These are phyloP conservation scores for Philereme vetulata DNA, from an alignment of 2,888 invertebrate genomes.

Conservation along the genomic window DNA sequence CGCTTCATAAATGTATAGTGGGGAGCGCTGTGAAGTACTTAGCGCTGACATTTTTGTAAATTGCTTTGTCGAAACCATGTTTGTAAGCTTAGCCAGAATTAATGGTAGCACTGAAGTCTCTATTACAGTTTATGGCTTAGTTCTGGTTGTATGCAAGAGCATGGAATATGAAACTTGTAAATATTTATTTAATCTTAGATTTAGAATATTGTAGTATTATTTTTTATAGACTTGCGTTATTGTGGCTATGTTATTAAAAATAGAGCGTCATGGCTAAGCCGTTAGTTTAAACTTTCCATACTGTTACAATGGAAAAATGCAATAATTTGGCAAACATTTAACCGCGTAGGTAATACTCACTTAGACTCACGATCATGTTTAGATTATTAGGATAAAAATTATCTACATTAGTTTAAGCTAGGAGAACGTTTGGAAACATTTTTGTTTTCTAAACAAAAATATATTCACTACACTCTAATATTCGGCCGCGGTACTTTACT, in stretches of 20 bases:
- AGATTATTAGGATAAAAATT: too few species aligned
- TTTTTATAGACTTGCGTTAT: slow-evolving; percentile 16
- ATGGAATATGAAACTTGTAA: slow-evolving; percentile 28
- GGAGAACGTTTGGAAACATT: too few species aligned
- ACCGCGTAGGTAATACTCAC: too few species aligned
- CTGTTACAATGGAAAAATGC: too few species aligned
- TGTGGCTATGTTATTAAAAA: slow-evolving; percentile 25
- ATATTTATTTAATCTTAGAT: slow-evolving; percentile 27
- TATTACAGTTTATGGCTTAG: slow-evolving; percentile 37
- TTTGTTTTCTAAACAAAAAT: too few species aligned
- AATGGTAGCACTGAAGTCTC: slow-evolving; percentile 41
- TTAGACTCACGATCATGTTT: too few species aligned
- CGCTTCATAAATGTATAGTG: slow-evolving; percentile 55
- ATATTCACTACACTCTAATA: too few species aligned
- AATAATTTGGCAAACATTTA: too few species aligned
- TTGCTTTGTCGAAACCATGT: slow-evolving; percentile 45
- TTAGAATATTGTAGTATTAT: slow-evolving; percentile 25
- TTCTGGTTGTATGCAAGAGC: slow-evolving; percentile 36
- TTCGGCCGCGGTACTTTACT: too few species aligned
- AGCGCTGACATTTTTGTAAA: slow-evolving; percentile 55
- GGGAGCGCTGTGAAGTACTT: slow-evolving; percentile 60
- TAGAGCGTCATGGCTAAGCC: background rate
- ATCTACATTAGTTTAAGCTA: too few species aligned
- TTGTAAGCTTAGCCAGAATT: slow-evolving; percentile 47
- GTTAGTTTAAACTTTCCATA: too few species aligned